These are phyloP conservation scores for Sinocyclocheilus grahami DNA, from an alignment of 2,113 vertebrate genomes.

Conservation along the genomic window DNA sequence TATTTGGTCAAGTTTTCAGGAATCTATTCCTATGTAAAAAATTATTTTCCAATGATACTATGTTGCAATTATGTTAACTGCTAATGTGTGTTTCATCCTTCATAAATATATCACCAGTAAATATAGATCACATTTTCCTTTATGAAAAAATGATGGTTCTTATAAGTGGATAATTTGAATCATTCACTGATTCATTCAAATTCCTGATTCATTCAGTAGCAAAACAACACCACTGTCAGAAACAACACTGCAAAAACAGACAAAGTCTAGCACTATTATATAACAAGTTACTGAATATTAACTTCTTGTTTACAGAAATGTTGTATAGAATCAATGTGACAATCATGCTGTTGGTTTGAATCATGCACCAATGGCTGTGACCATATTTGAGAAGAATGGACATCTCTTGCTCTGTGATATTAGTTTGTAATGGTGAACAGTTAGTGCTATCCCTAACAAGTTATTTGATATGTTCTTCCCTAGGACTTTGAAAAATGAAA, in stretches of 20 bases:
- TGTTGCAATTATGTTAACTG: too few species aligned
- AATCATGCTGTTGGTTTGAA: neutral
- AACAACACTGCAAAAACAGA: neutral
- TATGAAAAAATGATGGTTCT: neutral
- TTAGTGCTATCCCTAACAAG: neutral
- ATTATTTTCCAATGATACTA: too few species aligned
- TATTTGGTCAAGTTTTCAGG: too few species aligned
- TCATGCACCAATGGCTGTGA: neutral
- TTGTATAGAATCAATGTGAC: neutral
- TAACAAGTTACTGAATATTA: neutral
- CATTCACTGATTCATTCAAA: neutral
- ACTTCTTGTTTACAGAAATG: neutral
- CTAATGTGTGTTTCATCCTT: neutral
- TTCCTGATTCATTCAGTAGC: neutral
- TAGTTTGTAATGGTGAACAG: neutral
- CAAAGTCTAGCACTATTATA: neutral
- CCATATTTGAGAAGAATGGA: too few species aligned
- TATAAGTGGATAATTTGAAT: neutral
- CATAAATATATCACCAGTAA: neutral
- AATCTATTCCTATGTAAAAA: too few species aligned
- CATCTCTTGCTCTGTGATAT: neutral
- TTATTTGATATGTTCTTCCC: neutral
- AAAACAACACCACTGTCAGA: neutral
- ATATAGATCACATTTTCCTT: neutral
- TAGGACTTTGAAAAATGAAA: neutral